Evolutionary conservation across 2,797 vertebrate species (phyloP), one percentile per base, ranked within the genome.

Genomic region (Crenichthys baileyi): DNA sequence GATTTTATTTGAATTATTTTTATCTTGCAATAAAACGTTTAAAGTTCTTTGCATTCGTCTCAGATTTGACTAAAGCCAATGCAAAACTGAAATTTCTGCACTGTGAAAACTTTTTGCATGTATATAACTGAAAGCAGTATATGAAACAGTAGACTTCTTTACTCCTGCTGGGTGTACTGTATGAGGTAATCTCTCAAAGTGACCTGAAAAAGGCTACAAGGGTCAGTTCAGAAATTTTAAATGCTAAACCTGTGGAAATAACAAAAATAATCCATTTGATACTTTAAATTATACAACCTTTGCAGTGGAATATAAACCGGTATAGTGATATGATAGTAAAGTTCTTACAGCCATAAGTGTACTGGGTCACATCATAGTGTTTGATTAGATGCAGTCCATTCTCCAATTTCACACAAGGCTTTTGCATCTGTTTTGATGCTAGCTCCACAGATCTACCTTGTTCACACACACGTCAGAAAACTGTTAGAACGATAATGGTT

Each of bases 211-310:
- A 20, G 22, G 24, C 31, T 76, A 12, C 22, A 26, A 9, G 72
- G 31, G 41, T 70, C 60, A 79, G 70, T 76, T 65, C 26, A 72
- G 15, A 13, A 72, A 77, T 76, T 70, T 63, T 73, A 68, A 44
- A 44, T n/a, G 18, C 39, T 24, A 68, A 68, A 68, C 63, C 20
- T 12, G 31, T 41, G 2, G 8, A 67, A 39, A 67, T 36, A 63
- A 36, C 36, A 36, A 16, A 63, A 63, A 24, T 24, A 39, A 22
- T 29, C 65, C 5, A 6, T 24, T n/a, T 68, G 65, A 44, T 44
- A 39, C 63, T 24, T 5, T 41, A 18, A 67, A 39, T 39, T 41
- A 41, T 5, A 44, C 39, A n/a, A 68, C 39, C 4, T n/a, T 68
- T 68, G 39, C 22, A 2, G 39, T 68, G 39, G 65, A 44, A n/a